Evolutionary conservation across 2,888 invertebrate species (phyloP).

Genomic region (Agonopterix arenella): DNA sequence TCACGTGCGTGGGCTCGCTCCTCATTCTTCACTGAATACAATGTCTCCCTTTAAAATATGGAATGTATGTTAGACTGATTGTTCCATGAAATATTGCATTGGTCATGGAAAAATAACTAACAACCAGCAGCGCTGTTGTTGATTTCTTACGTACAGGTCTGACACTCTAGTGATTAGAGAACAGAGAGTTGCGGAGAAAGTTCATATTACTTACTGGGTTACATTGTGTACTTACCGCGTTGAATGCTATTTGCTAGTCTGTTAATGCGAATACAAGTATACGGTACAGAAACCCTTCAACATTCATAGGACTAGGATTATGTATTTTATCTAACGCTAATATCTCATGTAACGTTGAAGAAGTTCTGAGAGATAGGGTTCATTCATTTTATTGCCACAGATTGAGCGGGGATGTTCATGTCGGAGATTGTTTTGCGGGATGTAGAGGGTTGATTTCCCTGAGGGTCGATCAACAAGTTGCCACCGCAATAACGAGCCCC

Average conservation of each 20-base stretch:
- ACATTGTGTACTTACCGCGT: conserved; percentile 5
- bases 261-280: neutral
- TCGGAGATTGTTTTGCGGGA: conserved; percentile 7
- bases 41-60: conserved; percentile 43
- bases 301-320: too few relatives aligned
- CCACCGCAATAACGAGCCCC: conserved; percentile 27
- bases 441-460: conserved; percentile 43
- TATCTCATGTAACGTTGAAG: too few relatives aligned
- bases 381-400: too few relatives aligned
- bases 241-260: neutral
- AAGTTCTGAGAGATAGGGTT: too few relatives aligned
- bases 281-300: too few relatives aligned
- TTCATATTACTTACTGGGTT: conserved; percentile 2
- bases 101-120: neutral
- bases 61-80: conserved; percentile 22
- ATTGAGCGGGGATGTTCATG: conserved; percentile 7
- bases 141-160: conserved; percentile 6
- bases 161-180: conserved; percentile 16
- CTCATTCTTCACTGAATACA: conserved; percentile 41
- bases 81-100: conserved; percentile 6
- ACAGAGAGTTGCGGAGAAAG: conserved; percentile 15
- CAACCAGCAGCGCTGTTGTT: neutral
- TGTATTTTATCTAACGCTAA: too few relatives aligned
- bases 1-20: conserved; percentile 54
- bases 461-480: conserved; percentile 39